Percentiles rank a stretch among this genome's conserved stretches.
These are phyloP conservation scores for Manis crassicaudata DNA, from an alignment of 2,797 vertebrate species.

Conservation along the genomic window DNA sequence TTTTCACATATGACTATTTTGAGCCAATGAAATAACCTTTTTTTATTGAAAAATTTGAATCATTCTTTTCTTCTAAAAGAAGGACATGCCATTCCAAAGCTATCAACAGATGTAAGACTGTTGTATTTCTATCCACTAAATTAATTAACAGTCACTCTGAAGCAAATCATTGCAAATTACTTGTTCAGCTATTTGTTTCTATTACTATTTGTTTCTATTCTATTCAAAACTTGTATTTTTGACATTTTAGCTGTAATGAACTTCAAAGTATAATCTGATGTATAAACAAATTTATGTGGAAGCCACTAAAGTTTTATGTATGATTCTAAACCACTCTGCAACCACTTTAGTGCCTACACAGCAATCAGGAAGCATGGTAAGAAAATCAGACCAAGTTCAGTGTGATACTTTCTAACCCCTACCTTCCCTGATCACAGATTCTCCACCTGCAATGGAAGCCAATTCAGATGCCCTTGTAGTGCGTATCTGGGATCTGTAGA, in stretches of 20 bases:
- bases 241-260: background rate
- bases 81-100: background rate
- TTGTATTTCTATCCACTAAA: background rate
- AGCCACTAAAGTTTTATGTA: background rate
- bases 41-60: background rate
- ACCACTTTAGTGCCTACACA: background rate
- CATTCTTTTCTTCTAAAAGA: background rate
- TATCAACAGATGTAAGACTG: background rate
- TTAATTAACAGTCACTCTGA: background rate
- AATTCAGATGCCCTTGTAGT: background rate
- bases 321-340: background rate
- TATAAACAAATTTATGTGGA: background rate
- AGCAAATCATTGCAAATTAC: background rate
- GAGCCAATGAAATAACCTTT: background rate
- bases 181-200: background rate
- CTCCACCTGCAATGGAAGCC: background rate
- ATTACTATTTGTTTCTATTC: background rate
- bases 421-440: background rate
- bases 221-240: background rate
- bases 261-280: background rate
- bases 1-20: background rate
- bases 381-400: background rate
- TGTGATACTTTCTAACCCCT: background rate
- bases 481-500: background rate
- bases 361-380: background rate